Percentiles rank a stretch among this genome's conserved stretches.
Evolutionary conservation across 2,888 invertebrate species (phyloP).

Genomic region (Cynaeus angustus): DNA sequence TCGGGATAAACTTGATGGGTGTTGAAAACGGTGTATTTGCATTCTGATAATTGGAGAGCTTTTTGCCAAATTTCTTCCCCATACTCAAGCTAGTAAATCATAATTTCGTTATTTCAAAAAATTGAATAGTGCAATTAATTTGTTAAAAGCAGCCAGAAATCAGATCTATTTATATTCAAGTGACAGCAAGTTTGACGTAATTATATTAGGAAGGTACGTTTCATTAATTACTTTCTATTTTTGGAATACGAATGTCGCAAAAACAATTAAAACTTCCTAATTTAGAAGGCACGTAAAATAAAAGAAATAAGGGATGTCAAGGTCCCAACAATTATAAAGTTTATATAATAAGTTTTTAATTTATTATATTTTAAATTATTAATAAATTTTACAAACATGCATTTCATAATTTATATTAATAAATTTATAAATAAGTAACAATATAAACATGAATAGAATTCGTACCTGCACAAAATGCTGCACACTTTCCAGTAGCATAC

Average conservation of each 20-base stretch:
- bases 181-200: background rate
- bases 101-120: background rate
- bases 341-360: no score
- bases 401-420: background rate
- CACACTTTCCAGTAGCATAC: slow-evolving; percentile 78
- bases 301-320: background rate
- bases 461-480: slow-evolving; percentile 77
- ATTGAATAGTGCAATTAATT: slow-evolving; percentile 22
- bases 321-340: no score
- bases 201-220: slow-evolving; percentile 8
- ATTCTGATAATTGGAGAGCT: slow-evolving; percentile 81
- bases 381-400: background rate
- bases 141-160: slow-evolving; percentile 20
- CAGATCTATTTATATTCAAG: slow-evolving; percentile 44
- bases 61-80: slow-evolving; percentile 86
- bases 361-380: no score
- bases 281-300: slow-evolving; percentile 1
- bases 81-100: slow-evolving; percentile 79
- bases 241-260: slow-evolving; percentile 10
- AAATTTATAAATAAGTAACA: slow-evolving; percentile 6
- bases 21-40: slow-evolving; percentile 84
- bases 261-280: slow-evolving; percentile 12
- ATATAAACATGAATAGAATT: no score
- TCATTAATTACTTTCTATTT: slow-evolving; percentile 32
- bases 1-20: slow-evolving; percentile 91